Evolutionary conservation across 2,888 invertebrate genomes (phyloP), one percentile per base, ranked within the genome.

Genomic region (Tipula helvola): DNA sequence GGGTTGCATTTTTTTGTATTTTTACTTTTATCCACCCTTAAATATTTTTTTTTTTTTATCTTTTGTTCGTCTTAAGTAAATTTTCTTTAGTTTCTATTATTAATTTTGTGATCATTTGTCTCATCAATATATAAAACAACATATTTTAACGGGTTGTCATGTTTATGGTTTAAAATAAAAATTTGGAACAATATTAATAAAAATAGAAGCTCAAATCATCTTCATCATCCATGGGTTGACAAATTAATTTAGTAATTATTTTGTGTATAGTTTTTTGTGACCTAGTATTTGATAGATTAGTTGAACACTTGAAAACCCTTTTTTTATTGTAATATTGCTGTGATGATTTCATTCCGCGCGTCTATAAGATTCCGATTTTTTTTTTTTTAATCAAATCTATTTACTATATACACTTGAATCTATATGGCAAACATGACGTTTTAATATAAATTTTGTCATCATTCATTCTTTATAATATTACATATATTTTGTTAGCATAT

Each of bases 171-270:
- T 52, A 16, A 12, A 44, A 52, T n/a, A 52, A 52, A 47, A 47
- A 47, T 47, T 12, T 47, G 4, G 13, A 52, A 28, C 52, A 52
- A 52, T 52, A 16, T 7, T 44, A 44, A 44, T 44, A 44, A 44
- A 52, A 52, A n/a, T 52, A 52, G 52, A 52, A 52, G 52, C 52
- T n/a, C n/a, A 52, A n/a, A 52, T 52, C 52, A 52, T 52, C 52
- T 52, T 52, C 44, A 44, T 52, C 52, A 52, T 52, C 71, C 71
- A 8, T 71, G 71, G 71, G 71, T 71, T 71, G 71, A 71, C 71
- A 71, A 71, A 71, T 71, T 71, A 71, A 71, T 71, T 71, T 71
- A 71, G 71, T 71, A 71, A 71, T 71, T 71, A 71, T 71, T 71
- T 71, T 39, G 7, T 7, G 5, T 71, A 71, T 71, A 71, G 71